Evolutionary conservation across 2,888 invertebrate genomes (phyloP).

Genomic region (Cantharis rufa): DNA sequence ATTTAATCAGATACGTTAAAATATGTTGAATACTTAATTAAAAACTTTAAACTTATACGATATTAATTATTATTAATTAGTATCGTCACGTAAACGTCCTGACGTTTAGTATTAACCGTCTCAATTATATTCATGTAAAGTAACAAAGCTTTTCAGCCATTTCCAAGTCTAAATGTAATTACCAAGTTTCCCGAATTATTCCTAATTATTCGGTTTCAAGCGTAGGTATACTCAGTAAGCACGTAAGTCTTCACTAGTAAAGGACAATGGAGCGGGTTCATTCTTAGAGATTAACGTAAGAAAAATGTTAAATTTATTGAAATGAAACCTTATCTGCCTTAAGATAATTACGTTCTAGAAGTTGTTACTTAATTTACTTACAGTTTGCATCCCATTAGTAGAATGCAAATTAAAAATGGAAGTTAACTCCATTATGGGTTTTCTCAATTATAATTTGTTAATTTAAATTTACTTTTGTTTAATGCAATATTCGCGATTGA

Average conservation of each 20-base stretch:
- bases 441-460: neutral
- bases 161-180: constrained; percentile 31
- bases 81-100: neutral
- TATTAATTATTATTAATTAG: neutral
- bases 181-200: constrained; percentile 31
- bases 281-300: constrained; percentile 29
- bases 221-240: constrained; percentile 25
- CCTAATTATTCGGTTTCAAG: constrained; percentile 30
- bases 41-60: neutral
- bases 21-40: neutral
- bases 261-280: constrained; percentile 24
- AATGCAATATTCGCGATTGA: neutral
- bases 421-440: constrained; percentile 1
- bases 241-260: constrained; percentile 27
- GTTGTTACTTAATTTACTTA: constrained; percentile 33
- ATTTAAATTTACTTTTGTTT: neutral
- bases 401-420: constrained; percentile 18
- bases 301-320: constrained; percentile 36
- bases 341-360: constrained; percentile 28
- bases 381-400: constrained; percentile 21
- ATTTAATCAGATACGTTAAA: neutral
- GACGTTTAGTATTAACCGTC: constrained; percentile 4
- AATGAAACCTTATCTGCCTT: constrained; percentile 32
- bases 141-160: constrained; percentile 14
- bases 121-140: constrained; percentile 12